These are phyloP conservation scores for Helicolenus hilgendorfi DNA, from an alignment of 2,797 vertebrate species.

Conservation along the genomic window DNA sequence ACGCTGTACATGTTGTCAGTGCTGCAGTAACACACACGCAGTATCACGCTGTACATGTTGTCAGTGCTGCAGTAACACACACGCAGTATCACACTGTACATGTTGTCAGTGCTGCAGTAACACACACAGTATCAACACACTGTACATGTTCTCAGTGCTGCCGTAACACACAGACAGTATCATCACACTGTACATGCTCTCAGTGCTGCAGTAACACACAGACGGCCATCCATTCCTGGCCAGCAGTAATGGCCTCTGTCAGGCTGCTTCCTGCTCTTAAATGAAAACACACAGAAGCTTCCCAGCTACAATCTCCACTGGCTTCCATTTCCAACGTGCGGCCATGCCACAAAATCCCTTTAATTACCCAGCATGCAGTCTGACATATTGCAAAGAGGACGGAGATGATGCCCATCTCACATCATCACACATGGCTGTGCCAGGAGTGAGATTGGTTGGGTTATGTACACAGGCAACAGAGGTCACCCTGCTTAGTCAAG, in stretches of 20 bases:
- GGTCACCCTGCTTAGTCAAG: neutral
- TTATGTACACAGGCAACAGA: neutral
- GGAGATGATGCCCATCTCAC: neutral
- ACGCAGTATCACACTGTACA: too few relatives aligned
- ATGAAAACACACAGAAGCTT: constrained; percentile 72
- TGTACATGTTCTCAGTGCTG: too few relatives aligned
- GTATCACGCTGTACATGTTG: too few relatives aligned
- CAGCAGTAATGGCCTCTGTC: constrained; percentile 72
- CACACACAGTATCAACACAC: too few relatives aligned
- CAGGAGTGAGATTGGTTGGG: neutral
- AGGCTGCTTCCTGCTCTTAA: constrained; percentile 74
- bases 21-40: too few relatives aligned
- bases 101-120: too few relatives aligned
- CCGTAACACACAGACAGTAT: neutral
- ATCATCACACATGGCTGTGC: neutral
- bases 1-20: too few relatives aligned
- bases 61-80: too few relatives aligned
- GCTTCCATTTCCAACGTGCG: constrained; percentile 17
- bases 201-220: too few relatives aligned
- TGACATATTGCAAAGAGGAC: neutral
- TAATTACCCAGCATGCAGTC: constrained; percentile 78
- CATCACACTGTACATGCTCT: too few relatives aligned
- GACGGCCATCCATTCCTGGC: neutral
- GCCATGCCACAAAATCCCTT: constrained; percentile 53
- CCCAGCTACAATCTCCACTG: constrained; percentile 53